Conservation (phyloP, 2,797 vertebrate species). For the Clarias fuscus region DNA sequence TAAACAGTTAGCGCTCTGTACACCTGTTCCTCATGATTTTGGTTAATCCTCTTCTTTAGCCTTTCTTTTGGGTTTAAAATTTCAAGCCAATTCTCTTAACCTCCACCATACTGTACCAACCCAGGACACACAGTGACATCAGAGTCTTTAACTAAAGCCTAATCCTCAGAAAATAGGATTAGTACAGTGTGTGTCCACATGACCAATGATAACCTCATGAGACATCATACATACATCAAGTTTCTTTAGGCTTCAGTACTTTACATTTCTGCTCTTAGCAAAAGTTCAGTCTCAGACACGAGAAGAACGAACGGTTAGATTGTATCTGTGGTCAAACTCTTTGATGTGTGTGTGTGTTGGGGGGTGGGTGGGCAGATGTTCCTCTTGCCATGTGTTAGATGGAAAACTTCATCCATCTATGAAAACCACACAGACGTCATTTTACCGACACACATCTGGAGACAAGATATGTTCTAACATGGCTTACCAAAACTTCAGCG, state of each 20-base stretch:
- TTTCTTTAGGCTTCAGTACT: background rate
- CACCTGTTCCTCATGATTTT: background rate
- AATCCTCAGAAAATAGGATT: background rate
- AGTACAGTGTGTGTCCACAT: background rate
- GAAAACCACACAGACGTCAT: background rate
- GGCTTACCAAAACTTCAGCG: background rate
- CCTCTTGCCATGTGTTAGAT: conserved; percentile 9
- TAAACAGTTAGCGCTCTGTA: conserved; percentile 7
- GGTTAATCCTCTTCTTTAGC: background rate
- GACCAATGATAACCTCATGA: background rate
- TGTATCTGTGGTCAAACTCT: background rate
- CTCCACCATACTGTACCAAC: background rate
- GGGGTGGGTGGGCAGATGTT: conserved; percentile 13
- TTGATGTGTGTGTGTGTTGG: background rate
- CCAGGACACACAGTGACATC: background rate
- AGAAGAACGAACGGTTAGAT: background rate
- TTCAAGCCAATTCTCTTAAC: background rate
- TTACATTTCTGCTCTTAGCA: background rate
- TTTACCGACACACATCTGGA: conserved; percentile 26
- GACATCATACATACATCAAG: too few relatives aligned
- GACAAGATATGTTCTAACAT: background rate
- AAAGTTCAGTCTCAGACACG: background rate
- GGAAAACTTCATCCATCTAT: conserved; percentile 9
- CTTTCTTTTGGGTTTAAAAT: background rate
- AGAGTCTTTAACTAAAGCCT: background rate